Evolutionary conservation across 2,113 vertebrate genomes (phyloP).

Genomic region (Oostethus manadensis): DNA sequence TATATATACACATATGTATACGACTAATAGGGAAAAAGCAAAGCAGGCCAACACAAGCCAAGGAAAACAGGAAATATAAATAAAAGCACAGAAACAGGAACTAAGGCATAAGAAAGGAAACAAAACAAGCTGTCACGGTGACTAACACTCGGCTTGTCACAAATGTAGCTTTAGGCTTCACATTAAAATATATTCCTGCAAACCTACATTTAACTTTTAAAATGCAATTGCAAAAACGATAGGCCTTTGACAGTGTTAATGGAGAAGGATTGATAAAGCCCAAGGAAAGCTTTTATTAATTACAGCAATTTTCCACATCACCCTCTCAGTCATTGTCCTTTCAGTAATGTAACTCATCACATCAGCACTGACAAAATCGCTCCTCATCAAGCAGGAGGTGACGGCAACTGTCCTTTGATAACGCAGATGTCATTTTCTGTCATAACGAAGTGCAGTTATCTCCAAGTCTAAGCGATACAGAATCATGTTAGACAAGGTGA

Average conservation of each 20-base stretch:
- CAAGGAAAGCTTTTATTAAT: constrained; percentile 48
- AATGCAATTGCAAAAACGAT: not conserved
- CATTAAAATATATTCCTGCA: too few relatives aligned
- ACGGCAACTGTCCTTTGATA: constrained; percentile 27
- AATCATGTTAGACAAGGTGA: constrained; percentile 11
- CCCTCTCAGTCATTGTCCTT: constrained; percentile 30
- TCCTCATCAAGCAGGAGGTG: constrained; percentile 29
- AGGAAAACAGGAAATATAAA: too few relatives aligned
- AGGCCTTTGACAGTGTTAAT: not conserved
- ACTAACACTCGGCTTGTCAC: too few relatives aligned
- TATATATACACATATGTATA: too few relatives aligned
- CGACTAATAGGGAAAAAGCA: too few relatives aligned
- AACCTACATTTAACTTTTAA: too few relatives aligned
- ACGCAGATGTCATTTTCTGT: constrained; percentile 25
- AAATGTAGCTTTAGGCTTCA: too few relatives aligned
- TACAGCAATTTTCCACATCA: constrained; percentile 38
- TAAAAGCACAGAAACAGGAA: too few relatives aligned
- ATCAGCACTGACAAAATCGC: constrained; percentile 40
- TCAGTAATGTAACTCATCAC: constrained; percentile 28
- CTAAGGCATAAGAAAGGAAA: too few relatives aligned
- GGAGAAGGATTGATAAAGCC: constrained; percentile 14
- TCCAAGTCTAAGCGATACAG: constrained; percentile 2
- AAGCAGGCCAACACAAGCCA: too few relatives aligned
- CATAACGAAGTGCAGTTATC: constrained; percentile 13
- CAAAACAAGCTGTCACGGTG: too few relatives aligned